These are phyloP conservation scores for Melinopterus prodromus DNA, from an alignment of 2,888 invertebrate species.

Conservation along the genomic window DNA sequence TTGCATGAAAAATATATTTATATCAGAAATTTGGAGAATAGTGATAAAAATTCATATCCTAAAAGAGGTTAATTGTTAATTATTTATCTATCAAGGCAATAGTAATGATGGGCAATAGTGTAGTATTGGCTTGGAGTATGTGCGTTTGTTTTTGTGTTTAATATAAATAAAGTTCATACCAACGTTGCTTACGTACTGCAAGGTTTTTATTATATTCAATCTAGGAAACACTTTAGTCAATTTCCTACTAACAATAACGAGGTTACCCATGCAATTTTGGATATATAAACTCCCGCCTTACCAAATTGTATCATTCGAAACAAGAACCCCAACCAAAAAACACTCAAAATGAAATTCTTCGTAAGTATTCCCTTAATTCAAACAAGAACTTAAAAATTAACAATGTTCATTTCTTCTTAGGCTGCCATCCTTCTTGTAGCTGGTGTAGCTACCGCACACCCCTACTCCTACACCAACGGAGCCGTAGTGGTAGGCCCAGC, in stretches of 20 bases:
- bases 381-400: neutral
- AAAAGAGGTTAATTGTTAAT: no score
- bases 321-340: neutral
- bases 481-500: constrained; percentile 43
- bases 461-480: constrained; percentile 50
- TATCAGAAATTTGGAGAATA: no score
- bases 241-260: neutral
- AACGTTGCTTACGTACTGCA: neutral
- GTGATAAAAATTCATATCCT: no score
- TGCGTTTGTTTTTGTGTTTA: no score
- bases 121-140: no score
- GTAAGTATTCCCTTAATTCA: neutral
- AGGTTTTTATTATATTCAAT: neutral
- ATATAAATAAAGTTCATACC: no score
- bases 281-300: neutral
- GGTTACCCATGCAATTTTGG: neutral
- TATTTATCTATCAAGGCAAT: no score
- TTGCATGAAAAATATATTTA: no score
- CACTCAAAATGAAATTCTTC: neutral
- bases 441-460: constrained; percentile 48
- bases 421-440: constrained; percentile 47
- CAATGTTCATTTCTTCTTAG: constrained; percentile 33
- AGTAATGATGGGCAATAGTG: no score
- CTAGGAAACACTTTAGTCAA: neutral
- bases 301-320: neutral